Evolutionary conservation across 2,888 invertebrate species (phyloP).

Genomic region (Pterobdella sp.): DNA sequence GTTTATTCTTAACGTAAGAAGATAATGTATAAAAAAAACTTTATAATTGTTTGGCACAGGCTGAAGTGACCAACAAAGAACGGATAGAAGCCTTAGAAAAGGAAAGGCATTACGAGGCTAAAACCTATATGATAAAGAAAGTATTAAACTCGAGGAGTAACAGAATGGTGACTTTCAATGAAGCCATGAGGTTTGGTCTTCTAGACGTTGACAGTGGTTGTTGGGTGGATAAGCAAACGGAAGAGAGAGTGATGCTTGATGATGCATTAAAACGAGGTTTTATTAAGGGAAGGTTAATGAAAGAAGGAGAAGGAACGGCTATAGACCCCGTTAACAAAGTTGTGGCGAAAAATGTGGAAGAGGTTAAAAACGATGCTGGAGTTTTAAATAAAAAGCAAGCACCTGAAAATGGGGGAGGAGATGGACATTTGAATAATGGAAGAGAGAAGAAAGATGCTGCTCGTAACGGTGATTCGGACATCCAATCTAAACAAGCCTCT

Average conservation of each 20-base stretch:
- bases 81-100: background rate
- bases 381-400: too few relatives aligned
- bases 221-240: slow-evolving; percentile 5
- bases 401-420: too few relatives aligned
- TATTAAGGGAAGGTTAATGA: slow-evolving; percentile 17
- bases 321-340: slow-evolving; percentile 19
- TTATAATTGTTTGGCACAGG: background rate
- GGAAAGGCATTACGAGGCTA: slow-evolving; percentile 17
- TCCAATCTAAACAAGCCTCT: too few relatives aligned
- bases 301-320: slow-evolving; percentile 9
- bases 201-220: slow-evolving; percentile 24
- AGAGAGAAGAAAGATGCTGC: too few relatives aligned
- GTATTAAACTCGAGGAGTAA: background rate
- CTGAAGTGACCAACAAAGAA: background rate
- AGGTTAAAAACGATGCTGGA: background rate
- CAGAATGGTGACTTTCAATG: slow-evolving; percentile 7
- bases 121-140: slow-evolving; percentile 13
- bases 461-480: too few relatives aligned
- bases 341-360: slow-evolving; percentile 12
- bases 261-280: slow-evolving; percentile 18
- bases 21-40: too few relatives aligned
- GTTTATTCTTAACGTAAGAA: background rate
- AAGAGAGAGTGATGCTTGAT: slow-evolving; percentile 8
- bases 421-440: too few relatives aligned
- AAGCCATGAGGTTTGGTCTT: slow-evolving; percentile 9